Base-by-base conservation (phyloP, 2,113 vertebrate species). In the Vombatus ursinus region DNA sequence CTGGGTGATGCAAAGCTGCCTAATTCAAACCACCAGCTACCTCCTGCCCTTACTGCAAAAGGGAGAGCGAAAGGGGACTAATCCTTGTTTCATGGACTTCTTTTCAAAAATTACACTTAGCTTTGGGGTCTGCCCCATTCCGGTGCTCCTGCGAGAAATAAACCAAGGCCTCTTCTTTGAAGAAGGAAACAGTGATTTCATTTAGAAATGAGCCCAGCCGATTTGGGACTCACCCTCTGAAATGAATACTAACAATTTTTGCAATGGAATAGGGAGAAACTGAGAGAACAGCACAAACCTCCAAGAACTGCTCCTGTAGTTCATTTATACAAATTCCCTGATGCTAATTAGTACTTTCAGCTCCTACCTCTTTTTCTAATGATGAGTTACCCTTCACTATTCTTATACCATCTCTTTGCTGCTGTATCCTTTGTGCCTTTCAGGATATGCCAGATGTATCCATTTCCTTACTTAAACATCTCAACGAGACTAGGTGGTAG, bases 1-100 rank as follows among this genome's bases (percentile, higher is more conserved):
- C 93, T 94, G 95, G 96, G 90, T 97, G 95, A 97, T 94, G 90
- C 95, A 97, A 97, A 98, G 96, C 48, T 95, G 96, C 51, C n/a
- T 97, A 96, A 96, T 49, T 94, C 92, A 96, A 89, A 57, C 51
- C 90, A 25, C 94, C 91, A 44, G 53, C 57, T 97, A 96, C 52
- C 90, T 54, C 16, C 3, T 68, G 54, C 68, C 96, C 95, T 97
- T 96, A 92, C 2, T 0, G 92, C 52, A 95, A 96, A 84, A 44
- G 93, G 93, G 93, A 95, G 95, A 97, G 97, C 57, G 44, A 57
- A 97, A 19, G 54, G 90, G 49, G 47, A 0, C 3, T 37, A 93
- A 84, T 52, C 31, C 97, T 94, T 97, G 95, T 91, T 93, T 97
- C 89, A 97, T 52, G 90, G 96, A 94, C 92, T 94, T 93, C 96